Conservation (phyloP, 2,888 invertebrate species). For the Tachina grossa region DNA sequence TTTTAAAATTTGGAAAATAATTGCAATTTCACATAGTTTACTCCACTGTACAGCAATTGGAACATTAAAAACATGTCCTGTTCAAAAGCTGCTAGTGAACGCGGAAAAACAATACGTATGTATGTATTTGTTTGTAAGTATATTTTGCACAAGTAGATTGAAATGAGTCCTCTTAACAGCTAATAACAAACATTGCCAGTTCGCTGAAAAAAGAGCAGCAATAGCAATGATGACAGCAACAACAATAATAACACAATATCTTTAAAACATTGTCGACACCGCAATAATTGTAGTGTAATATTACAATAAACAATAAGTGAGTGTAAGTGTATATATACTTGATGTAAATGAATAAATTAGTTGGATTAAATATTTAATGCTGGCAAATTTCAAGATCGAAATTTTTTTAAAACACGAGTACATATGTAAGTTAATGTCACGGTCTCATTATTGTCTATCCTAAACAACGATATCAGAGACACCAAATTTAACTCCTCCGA, state of each 20-base stretch:
- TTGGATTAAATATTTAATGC: not conserved
- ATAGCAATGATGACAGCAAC: slow-evolving; percentile 40
- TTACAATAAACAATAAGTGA: slow-evolving; percentile 10
- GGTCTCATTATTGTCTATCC: no score
- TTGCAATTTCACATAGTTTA: not conserved
- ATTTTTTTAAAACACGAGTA: no score
- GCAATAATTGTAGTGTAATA: slow-evolving; percentile 30
- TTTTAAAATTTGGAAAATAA: not conserved
- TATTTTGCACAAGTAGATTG: not conserved
- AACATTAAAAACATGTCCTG: slow-evolving; percentile 42
- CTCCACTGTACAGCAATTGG: slow-evolving; percentile 4
- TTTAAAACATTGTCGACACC: slow-evolving; percentile 55
- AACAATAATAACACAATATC: slow-evolving; percentile 50
- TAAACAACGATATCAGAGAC: no score
- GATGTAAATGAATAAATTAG: slow-evolving; percentile 3
- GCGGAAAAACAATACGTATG: not conserved
- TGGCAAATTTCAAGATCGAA: no score
- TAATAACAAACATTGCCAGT: slow-evolving; percentile 62
- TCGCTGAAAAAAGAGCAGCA: slow-evolving; percentile 64
- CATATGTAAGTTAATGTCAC: no score
- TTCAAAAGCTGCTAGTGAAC: slow-evolving; percentile 27
- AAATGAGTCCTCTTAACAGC: slow-evolving; percentile 58
- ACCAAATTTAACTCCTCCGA: no score
- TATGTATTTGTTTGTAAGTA: slow-evolving; percentile 2
- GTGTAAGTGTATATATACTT: not conserved